A percentile compares a stretch with the other conserved stretches of the same genome.
phyloP scores from a whole-genome alignment of 1,140 invertebrate species.

The Tetragnatha versicolor region DNA sequence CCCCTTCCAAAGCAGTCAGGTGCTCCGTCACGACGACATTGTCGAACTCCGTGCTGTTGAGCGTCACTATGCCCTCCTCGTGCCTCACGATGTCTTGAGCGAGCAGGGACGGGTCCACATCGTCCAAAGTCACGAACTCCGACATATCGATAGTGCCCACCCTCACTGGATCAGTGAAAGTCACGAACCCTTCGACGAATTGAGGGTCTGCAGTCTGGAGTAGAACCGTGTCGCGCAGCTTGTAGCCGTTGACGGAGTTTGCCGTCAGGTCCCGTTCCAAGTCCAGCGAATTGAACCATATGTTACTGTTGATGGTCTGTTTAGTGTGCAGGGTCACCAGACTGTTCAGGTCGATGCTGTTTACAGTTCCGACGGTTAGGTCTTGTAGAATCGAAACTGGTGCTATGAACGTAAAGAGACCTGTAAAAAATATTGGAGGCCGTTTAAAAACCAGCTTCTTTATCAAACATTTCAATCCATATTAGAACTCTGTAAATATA shows the following conservation, averaged over 20 bases:
- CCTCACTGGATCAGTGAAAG: background rate
- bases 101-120: constrained; percentile 29
- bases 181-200: constrained; percentile 2
- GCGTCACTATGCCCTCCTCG: constrained; percentile 10
- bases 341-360: background rate
- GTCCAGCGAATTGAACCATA: background rate
- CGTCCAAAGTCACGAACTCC: constrained; percentile 19
- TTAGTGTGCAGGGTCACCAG: constrained; percentile 10
- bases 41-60: background rate
- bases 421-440: too few relatives aligned
- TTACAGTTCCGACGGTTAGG: background rate
- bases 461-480: too few relatives aligned
- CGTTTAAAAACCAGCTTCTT: too few relatives aligned
- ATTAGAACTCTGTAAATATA: too few relatives aligned
- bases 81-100: constrained; percentile 15
- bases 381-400: background rate
- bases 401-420: background rate
- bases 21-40: constrained; percentile 16
- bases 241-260: constrained; percentile 2
- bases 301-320: background rate
- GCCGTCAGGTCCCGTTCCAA: background rate
- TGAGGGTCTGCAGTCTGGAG: background rate
- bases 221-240: constrained; percentile 6
- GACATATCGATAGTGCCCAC: constrained; percentile 15
- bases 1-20: background rate